Conservation (phyloP, 2,888 invertebrate genomes). For the Rhamnusium bicolor region DNA sequence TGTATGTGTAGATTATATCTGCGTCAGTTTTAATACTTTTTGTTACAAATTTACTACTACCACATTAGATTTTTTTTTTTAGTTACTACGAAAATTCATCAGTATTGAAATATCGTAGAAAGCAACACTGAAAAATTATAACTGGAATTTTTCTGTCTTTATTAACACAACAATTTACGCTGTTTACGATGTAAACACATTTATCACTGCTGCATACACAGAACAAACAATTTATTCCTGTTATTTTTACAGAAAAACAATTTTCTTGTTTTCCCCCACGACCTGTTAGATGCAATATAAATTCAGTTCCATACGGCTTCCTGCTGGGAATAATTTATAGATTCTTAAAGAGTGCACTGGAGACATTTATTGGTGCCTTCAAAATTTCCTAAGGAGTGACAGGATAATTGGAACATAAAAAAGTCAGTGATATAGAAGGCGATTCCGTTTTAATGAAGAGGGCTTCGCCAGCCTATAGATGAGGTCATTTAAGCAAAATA, state of each 20-base stretch:
- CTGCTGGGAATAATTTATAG: background rate
- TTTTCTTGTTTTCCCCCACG: background rate
- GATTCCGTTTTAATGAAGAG: too few relatives aligned
- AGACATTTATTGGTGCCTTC: background rate
- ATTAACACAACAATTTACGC: too few relatives aligned
- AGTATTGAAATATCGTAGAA: too few relatives aligned
- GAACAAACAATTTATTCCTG: background rate
- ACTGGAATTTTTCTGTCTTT: background rate
- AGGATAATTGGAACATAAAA: background rate
- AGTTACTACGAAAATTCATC: too few relatives aligned
- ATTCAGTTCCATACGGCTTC: background rate
- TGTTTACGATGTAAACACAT: background rate
- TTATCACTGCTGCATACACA: background rate
- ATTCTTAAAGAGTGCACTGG: background rate
- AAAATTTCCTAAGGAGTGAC: background rate
- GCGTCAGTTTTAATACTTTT: too few relatives aligned
- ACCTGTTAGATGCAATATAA: background rate
- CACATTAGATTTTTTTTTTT: too few relatives aligned
- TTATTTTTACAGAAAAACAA: constrained; percentile 3
- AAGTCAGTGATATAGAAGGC: too few relatives aligned
- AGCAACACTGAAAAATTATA: too few relatives aligned
- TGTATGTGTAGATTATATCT: too few relatives aligned
- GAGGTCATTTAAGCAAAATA: too few relatives aligned
- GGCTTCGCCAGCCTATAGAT: too few relatives aligned
- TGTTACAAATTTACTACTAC: too few relatives aligned